Conservation (phyloP, 2,113 vertebrate genomes). For the Tichodroma muraria region DNA sequence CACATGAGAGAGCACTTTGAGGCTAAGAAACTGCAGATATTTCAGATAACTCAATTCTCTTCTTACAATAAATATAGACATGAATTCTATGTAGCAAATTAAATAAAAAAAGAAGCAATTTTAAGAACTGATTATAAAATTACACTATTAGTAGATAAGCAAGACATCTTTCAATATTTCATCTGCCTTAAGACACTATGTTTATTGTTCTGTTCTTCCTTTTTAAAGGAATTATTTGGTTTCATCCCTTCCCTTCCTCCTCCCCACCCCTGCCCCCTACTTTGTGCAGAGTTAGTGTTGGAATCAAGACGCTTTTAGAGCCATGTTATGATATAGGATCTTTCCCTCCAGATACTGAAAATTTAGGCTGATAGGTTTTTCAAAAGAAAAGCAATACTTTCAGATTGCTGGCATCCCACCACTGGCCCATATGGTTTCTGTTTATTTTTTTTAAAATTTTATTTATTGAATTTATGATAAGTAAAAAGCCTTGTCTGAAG, state of each 20-base stretch:
- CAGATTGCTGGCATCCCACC: not conserved
- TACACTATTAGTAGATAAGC: not conserved
- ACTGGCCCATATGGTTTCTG: not conserved
- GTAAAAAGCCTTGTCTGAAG: not conserved
- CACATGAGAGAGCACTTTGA: not conserved
- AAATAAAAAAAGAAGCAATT: not conserved
- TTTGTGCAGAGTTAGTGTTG: not conserved
- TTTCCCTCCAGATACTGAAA: not conserved
- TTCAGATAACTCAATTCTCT: not conserved
- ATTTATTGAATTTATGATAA: not conserved
- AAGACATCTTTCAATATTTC: not conserved
- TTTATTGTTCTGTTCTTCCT: not conserved
- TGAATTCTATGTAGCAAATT: not conserved
- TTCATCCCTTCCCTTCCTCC: not conserved
- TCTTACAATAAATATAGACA: not conserved
- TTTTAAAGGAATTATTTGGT: not conserved
- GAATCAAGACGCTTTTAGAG: not conserved
- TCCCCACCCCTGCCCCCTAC: fast-evolving
- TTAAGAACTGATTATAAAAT: not conserved
- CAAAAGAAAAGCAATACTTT: not conserved
- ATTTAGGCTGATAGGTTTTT: not conserved
- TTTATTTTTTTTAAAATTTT: not conserved
- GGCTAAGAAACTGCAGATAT: not conserved
- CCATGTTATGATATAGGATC: not conserved
- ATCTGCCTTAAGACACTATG: not conserved